phyloP scores from a whole-genome alignment of 2,113 vertebrate species.

The Gymnobelideus leadbeateri region DNA sequence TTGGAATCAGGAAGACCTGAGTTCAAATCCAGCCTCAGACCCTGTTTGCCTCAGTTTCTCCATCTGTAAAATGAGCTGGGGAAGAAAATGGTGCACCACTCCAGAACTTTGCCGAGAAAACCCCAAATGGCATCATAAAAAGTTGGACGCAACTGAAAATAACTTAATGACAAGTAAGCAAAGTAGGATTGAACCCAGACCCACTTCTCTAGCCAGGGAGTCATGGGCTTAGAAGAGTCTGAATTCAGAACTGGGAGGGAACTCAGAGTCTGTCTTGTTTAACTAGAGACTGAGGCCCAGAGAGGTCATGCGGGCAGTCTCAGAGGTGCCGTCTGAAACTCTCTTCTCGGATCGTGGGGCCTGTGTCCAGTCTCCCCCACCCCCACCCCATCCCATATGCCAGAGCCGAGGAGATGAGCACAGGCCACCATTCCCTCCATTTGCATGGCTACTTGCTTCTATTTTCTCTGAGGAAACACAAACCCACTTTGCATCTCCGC shows the following conservation, averaged over 20 bases:
- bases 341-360: background rate
- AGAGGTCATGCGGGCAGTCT: background rate
- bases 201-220: background rate
- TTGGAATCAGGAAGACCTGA: background rate
- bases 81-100: background rate
- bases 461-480: background rate
- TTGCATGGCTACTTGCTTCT: background rate
- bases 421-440: background rate
- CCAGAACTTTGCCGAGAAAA: background rate
- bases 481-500: background rate
- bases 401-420: background rate
- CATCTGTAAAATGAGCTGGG: background rate
- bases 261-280: background rate
- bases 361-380: background rate
- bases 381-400: too few relatives aligned
- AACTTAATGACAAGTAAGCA: background rate
- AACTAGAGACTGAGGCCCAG: background rate
- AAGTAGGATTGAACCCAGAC: background rate
- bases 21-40: background rate
- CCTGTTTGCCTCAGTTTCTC: background rate
- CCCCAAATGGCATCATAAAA: background rate
- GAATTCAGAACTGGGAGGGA: background rate
- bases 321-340: background rate
- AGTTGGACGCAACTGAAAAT: background rate
- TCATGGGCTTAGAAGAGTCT: background rate